Conservation (phyloP, 37 sponge, comb jelly and placozoan species). For the Amphimedon queenslandica region DNA sequence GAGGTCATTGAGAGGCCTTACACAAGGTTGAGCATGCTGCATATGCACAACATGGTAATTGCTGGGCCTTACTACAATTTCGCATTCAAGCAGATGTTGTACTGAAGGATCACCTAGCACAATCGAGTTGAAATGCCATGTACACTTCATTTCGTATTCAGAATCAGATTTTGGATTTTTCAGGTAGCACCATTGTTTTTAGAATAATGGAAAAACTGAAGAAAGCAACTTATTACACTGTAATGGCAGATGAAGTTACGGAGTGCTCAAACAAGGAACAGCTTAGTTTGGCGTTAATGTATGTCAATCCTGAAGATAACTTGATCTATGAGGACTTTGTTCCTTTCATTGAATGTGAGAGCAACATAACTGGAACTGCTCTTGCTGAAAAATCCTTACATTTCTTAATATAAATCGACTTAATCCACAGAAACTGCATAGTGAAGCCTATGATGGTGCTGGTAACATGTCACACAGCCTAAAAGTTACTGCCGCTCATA, state of each 20-base stretch:
- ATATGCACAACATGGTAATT: constrained; percentile 30
- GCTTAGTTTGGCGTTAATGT: constrained; percentile 48
- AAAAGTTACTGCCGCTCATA: constrained; percentile 42
- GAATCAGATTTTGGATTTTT: constrained; percentile 41
- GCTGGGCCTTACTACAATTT: constrained; percentile 27
- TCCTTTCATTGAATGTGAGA: constrained; percentile 47
- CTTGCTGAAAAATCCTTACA: constrained; percentile 48
- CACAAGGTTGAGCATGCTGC: constrained; percentile 27
- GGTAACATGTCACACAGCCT: constrained; percentile 45
- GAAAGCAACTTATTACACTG: constrained; percentile 23
- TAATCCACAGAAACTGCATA: constrained; percentile 46
- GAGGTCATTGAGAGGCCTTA: constrained; percentile 48
- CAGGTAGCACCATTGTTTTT: constrained; percentile 17
- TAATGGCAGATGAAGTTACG: constrained; percentile 55
- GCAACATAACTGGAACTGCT: constrained; percentile 48
- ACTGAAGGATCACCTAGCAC: constrained; percentile 39
- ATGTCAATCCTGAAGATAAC: constrained; percentile 35
- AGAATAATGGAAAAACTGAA: constrained; percentile 25
- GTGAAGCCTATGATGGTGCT: constrained; percentile 79
- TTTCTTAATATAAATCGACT: constrained; percentile 12
- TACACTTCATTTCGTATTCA: constrained; percentile 45
- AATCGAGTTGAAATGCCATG: constrained; percentile 42
- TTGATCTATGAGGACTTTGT: constrained; percentile 47
- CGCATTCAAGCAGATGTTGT: constrained; percentile 38
- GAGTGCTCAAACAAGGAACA: constrained; percentile 69